A percentile compares a stretch with the other conserved stretches of the same genome.
Evolutionary conservation across 2,797 vertebrate species (phyloP).

Genomic region (Epinephelus coioides): DNA sequence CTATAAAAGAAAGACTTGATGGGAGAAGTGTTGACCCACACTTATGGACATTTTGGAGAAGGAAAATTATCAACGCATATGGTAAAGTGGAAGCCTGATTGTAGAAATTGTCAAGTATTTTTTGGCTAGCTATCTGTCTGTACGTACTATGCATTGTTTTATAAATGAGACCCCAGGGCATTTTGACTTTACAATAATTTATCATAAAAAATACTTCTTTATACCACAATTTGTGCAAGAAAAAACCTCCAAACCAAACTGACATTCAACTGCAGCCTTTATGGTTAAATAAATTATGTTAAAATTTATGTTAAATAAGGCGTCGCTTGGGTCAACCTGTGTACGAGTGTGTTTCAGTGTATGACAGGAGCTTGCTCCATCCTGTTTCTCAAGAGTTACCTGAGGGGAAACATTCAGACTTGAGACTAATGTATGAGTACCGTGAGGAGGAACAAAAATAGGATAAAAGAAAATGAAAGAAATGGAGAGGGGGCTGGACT

Average conservation of each 20-base stretch:
- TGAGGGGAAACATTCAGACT: slow-evolving; percentile 32
- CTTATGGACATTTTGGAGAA: no score
- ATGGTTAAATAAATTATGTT: no score
- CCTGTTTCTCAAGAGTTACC: slow-evolving; percentile 48
- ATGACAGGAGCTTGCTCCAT: slow-evolving; percentile 43
- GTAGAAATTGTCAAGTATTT: no score
- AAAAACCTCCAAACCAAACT: not conserved
- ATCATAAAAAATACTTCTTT: not conserved
- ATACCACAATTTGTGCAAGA: not conserved
- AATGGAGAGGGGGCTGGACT: slow-evolving; percentile 1
- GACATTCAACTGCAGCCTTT: not conserved
- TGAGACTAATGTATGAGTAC: slow-evolving; percentile 39
- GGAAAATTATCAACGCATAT: no score
- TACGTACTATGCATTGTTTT: no score
- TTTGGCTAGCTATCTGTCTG: no score
- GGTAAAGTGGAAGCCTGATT: no score
- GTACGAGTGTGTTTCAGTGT: not conserved
- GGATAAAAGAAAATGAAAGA: slow-evolving; percentile 44
- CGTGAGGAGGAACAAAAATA: slow-evolving; percentile 33
- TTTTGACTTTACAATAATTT: not conserved
- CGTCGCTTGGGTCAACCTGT: not conserved
- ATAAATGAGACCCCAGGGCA: no score
- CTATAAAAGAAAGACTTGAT: no score
- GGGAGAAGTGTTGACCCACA: no score
- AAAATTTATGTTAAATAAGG: not conserved